Evolutionary conservation across 2,888 invertebrate genomes (phyloP), one percentile per base, ranked within the genome.

Genomic region (Escarpia spicata): DNA sequence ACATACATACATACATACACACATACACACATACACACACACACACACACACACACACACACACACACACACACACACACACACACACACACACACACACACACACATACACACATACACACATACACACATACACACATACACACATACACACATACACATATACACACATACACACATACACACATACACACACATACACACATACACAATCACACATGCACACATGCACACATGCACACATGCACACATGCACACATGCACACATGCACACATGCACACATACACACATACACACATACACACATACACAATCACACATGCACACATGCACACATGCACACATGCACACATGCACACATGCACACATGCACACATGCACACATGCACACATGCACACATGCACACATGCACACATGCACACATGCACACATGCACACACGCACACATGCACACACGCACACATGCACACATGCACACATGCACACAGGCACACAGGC

Each of bases 121-220:
- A 92, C 90, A 92, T 90, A 92, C 52, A 92, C 91, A 92, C 37
- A 92, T 45, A 92, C 91, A 92, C 92, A 52, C 91, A 75, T 60
- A 44, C 89, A 92, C 92, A 44, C 89, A 92, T 58, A 6, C 31
- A 92, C 90, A 45, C 60, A 93, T 90, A 37, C 90, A 92, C 90
- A 90, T 43, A 90, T 52, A 3, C 90, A 90, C 92, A 90, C 90
- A 93, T 90, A 45, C 58, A 90, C 92, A 92, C 58, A 92, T 26
- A 90, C 45, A 90, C 92, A 31, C 91, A n/a, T 1, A 1, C 91
- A 91, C 91, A 91, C n/a, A 37, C 43, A 1, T 1, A 37, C 43
- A 91, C 91, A 37, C 31, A 1, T 1, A 89, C 31, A 89, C 19
- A 89, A 0, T 0, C 89, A 89, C 89, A n/a, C 31, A 90, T 4